Base-by-base conservation (phyloP, 1,140 invertebrate genomes). In the Mycetomoellerius zeteki region DNA sequence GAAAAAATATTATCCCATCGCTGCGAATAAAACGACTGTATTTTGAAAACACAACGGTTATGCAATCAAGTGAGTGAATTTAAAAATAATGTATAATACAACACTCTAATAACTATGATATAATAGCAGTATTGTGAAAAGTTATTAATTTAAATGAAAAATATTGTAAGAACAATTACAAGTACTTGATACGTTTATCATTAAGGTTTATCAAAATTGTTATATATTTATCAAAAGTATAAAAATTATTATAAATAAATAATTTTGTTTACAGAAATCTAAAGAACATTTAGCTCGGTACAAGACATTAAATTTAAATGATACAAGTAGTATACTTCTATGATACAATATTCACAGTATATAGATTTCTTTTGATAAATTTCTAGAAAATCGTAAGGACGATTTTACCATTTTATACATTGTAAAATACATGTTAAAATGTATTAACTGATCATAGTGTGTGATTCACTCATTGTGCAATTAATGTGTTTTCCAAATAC, bases 1-100 rank as follows among this genome's bases (percentile, higher is more conserved):
- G 65, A 72, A 58, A 72, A 82, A 82, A 60, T 82, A 73, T 65
- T 82, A 71, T 54, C 16, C 37, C 37, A 24, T 73, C 80, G n/a
- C 54, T 47, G 80, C 54, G 14, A 73, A 60, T 33, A 47, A 14
- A 77, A 77, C 7, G n/a, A 27, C 24, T n/a, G 16, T 19, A 33
- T 75, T 75, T 54, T 58, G 14, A 75, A 75, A 37, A 58, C n/a
- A 16, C 52, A 75, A 58, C 1, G 24, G 6, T 77, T 14, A 12
- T 21, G 24, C 3, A 67, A 43, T 47, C n/a, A 30, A 37, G 43
- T 43, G 37, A 37, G 3, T 10, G 37, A 19, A 67, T 67, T 67
- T 21, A 67, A 43, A 0, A 67, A 21, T 21, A 67, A 43, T 5
- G 43, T 50, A 50, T 50, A 16, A 43, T 5, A 43, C 21, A 50